Percentiles rank a stretch among this genome's conserved stretches.
These are phyloP conservation scores for Atopsyche davidsoni DNA, from an alignment of 1,140 invertebrate genomes.

Conservation along the genomic window DNA sequence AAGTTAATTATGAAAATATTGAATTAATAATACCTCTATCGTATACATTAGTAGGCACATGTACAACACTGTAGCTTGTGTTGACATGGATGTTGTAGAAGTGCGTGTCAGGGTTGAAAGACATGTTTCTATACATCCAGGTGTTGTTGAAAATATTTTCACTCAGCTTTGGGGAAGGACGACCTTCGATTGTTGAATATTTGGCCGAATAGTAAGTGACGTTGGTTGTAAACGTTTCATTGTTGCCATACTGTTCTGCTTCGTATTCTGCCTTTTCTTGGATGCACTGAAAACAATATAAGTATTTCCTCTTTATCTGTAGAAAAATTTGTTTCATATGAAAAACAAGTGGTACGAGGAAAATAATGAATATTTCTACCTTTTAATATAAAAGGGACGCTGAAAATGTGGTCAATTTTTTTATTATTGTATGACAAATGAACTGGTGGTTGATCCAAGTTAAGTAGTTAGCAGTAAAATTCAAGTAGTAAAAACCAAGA, in stretches of 20 bases:
- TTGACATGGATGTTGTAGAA: conserved; percentile 84
- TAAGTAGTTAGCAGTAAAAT: no score
- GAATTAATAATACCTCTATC: conserved; percentile 57
- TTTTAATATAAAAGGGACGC: no score
- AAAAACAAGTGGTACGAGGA: no score
- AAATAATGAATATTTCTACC: no score
- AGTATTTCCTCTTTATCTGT: no score
- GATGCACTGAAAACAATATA: conserved; percentile 60
- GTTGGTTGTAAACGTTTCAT: conserved; percentile 38
- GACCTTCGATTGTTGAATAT: conserved; percentile 50
- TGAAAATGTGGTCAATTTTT: no score
- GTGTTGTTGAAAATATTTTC: conserved; percentile 39
- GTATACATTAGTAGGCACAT: conserved; percentile 91
- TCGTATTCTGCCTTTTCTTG: conserved; percentile 59
- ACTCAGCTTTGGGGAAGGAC: conserved; percentile 25
- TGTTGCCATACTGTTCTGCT: conserved; percentile 54
- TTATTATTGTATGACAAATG: no score
- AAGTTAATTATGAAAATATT: background rate
- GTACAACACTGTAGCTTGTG: conserved; percentile 76
- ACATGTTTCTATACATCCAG: conserved; percentile 49
- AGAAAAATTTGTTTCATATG: no score
- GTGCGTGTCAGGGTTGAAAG: conserved; percentile 65
- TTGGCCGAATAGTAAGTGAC: conserved; percentile 66
- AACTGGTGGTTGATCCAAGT: no score
- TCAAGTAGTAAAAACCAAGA: no score